Base-by-base conservation (phyloP, 37 sponge, comb jelly and placozoan species). In the Axinella damicornis region DNA sequence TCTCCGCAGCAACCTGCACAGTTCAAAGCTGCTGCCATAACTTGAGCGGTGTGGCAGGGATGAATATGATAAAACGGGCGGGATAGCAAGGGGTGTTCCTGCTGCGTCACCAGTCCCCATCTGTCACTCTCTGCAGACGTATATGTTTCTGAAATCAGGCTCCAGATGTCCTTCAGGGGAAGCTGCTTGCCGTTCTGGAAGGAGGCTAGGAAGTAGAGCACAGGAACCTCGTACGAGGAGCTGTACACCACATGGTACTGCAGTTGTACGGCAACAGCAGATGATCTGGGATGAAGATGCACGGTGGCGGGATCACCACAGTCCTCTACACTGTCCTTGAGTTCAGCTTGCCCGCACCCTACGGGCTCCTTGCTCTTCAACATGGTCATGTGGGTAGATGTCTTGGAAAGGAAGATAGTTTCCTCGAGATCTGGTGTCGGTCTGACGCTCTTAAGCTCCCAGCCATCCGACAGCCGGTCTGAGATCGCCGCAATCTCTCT, bases 161-260 rank as follows among this genome's bases (percentile, higher is more conserved):
- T 37, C 96, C 96, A 98, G 1, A 92, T 73, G 16, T 98, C 92
- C 0, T 93, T 82, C 21, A 94, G 46, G 0, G 87, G 37, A 14
- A 95, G 65, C 1, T 40, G 82, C 69, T 69, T 60, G 5, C 98
- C 98, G 36, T 74, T 85, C 31, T 67, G n/a, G 67, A 73, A 61
- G 56, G 80, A 66, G 16, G 92, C 85, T 55, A 69, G 89, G 83
- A 98, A 94, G 61, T 89, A 95, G 39, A 98, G 86, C 0, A 94
- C 83, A 34, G 98, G 98, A 6, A 98, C 98, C 46, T 83, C 69
- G 46, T 98, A 98, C 20, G 94, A 84, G 16, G 57, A 32, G 57
- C 91, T 91, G 78, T 92, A 91, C 20, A 93, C 75, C 52, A 95
- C 77, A 70, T 95, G 96, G 73, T 98, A 98, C 57, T 93, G 92